These are phyloP conservation scores for Armadillidium nasatum DNA, from an alignment of 1,140 invertebrate species.

Conservation along the genomic window DNA sequence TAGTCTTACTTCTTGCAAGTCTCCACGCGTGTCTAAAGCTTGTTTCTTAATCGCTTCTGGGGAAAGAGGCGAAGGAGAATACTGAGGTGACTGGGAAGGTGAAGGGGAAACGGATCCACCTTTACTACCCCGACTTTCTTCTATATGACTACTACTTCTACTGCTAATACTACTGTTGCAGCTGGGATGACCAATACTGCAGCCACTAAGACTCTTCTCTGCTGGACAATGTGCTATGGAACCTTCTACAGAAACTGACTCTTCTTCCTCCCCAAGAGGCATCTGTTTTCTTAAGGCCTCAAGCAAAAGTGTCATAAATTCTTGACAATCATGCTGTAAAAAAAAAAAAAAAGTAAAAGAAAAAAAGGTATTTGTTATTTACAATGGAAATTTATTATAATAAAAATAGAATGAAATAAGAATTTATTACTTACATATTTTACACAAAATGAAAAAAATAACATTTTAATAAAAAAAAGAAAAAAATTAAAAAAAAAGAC, in stretches of 20 bases:
- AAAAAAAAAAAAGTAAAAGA: too few relatives aligned
- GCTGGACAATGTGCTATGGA: not conserved
- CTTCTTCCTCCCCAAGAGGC: slow-evolving; percentile 48
- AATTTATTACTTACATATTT: too few relatives aligned
- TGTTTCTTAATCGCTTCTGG: slow-evolving; percentile 4
- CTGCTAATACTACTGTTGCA: slow-evolving; percentile 28
- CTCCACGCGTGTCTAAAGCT: not conserved
- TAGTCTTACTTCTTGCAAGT: too few relatives aligned
- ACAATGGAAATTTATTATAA: too few relatives aligned
- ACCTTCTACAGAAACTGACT: slow-evolving; percentile 16
- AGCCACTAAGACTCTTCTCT: slow-evolving; percentile 22
- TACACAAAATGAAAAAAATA: too few relatives aligned
- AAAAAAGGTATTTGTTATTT: too few relatives aligned
- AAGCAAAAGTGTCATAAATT: slow-evolving; percentile 64
- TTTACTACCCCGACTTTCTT: slow-evolving; percentile 32
- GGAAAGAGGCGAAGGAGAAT: slow-evolving; percentile 32
- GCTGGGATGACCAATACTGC: slow-evolving; percentile 28
- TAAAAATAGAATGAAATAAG: too few relatives aligned
- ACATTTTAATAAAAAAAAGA: too few relatives aligned
- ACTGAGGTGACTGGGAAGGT: slow-evolving; percentile 35
- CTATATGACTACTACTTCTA: slow-evolving; percentile 23
- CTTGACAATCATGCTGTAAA: slow-evolving; percentile 67
- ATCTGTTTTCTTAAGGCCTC: slow-evolving; percentile 66
- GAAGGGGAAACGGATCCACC: slow-evolving; percentile 26
- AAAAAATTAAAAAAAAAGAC: too few relatives aligned